A percentile compares a stretch with the other conserved stretches of the same genome.
phyloP scores from a whole-genome alignment of 2,113 vertebrate species.

The Alligator mississippiensis region DNA sequence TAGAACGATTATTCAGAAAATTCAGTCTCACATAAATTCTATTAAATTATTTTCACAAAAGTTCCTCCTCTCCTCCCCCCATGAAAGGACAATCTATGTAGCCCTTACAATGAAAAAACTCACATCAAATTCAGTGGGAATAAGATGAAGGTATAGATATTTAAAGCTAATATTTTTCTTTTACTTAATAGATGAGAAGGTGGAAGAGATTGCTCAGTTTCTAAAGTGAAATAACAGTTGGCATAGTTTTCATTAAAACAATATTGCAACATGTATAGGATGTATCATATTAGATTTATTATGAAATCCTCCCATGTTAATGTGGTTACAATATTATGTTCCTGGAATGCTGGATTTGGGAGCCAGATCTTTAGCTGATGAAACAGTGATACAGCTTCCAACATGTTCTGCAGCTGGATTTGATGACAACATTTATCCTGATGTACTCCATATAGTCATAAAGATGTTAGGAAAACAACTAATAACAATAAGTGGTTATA shows the following conservation, averaged over 20 bases:
- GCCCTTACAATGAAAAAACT: neutral
- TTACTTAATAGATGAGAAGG: neutral
- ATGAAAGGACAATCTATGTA: neutral
- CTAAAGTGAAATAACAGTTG: neutral
- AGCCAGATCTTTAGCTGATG: neutral
- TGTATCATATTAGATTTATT: neutral
- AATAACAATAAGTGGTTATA: neutral
- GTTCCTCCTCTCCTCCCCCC: neutral
- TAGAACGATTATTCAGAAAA: neutral
- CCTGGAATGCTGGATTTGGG: accelerated
- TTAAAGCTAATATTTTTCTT: neutral
- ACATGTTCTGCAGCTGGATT: neutral
- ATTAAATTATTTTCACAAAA: accelerated
- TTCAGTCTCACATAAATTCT: neutral
- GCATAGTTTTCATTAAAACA: neutral
- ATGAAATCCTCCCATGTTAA: neutral
- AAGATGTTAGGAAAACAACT: neutral
- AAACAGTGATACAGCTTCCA: neutral
- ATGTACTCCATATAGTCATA: neutral
- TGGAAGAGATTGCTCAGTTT: neutral
- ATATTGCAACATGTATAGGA: neutral
- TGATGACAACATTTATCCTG: neutral
- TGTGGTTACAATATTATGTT: accelerated
- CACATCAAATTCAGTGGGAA: accelerated
- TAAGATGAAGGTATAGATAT: accelerated